Evolutionary conservation across 64 coral and sea anemone genomes (phyloP), one percentile per base, ranked within the genome.

Genomic region (Stylophora pistillata): DNA sequence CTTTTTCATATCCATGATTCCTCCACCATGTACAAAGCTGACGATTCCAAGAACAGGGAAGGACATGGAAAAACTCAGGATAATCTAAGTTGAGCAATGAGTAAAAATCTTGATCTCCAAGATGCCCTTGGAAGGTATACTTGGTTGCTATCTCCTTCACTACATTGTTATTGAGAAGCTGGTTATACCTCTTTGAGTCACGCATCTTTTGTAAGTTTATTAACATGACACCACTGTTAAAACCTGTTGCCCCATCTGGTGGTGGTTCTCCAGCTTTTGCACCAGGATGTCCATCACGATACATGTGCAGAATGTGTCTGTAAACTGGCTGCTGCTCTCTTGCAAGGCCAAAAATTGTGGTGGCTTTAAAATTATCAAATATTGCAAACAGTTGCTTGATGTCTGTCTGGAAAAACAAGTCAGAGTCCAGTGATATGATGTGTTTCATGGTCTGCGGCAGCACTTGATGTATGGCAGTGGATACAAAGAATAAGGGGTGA

Each of bases 51-150:
- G 89, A 89, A 89, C 96, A 98, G 0, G 93, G 93, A 28, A 98
- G 65, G 14, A 89, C 27, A 34, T 98, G 86, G 56, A 98, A 98
- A 26, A 98, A 89, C 20, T 95, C 86, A 20, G 74, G 69, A 47
- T 98, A 84, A 15, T 98, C 89, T 86, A 98, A 89, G 80, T 76
- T 92, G 53, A 92, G 13, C 1, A 98, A 87, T 7, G 93, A 81
- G 59, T 91, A 98, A 87, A 98, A 98, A 90, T 92, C 96, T 74
- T 98, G 96, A 33, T 98, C 96, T 33, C 96, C 96, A 17, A 98
- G 84, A 72, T 95, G 82, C 12, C 96, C 93, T 5, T 89, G 74
- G 74, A 98, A 92, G 1, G 74, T 54, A 76, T 95, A 98, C 55
- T 90, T 98, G 20, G 87, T 29, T 21, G 89, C 82, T 18, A 98